A percentile compares a stretch with the other conserved stretches of the same genome.
Evolutionary conservation across 2,113 vertebrate species (phyloP).

Genomic region (Xerus inauris): DNA sequence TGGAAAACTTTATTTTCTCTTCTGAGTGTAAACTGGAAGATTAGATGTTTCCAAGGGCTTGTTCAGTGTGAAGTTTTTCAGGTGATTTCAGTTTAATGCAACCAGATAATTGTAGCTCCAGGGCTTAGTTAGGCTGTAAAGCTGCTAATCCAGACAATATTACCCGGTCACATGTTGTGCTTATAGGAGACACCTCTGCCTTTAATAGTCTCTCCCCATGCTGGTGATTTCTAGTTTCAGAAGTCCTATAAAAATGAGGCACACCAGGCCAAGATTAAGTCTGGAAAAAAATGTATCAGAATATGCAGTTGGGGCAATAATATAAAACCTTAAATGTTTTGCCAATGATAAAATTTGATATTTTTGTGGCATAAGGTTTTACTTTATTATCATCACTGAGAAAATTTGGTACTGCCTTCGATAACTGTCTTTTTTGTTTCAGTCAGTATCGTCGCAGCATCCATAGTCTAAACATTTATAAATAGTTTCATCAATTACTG

Average conservation of each 20-base stretch:
- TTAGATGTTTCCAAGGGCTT: constrained; percentile 81
- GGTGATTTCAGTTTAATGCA: constrained; percentile 88
- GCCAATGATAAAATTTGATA: neutral
- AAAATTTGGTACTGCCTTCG: neutral
- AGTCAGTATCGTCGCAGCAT: constrained; percentile 27
- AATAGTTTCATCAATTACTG: constrained; percentile 17
- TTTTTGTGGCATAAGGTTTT: neutral
- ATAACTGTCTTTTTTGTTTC: neutral
- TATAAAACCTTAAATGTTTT: constrained; percentile 42
- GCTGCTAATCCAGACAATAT: constrained; percentile 86
- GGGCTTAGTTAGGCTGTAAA: constrained; percentile 86
- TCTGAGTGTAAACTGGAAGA: constrained; percentile 78
- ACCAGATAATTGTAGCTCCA: constrained; percentile 87
- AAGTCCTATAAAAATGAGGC: constrained; percentile 78
- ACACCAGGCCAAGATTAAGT: constrained; percentile 60
- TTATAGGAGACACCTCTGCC: constrained; percentile 82
- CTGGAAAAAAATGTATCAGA: neutral
- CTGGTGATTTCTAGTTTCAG: constrained; percentile 61
- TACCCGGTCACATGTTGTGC: constrained; percentile 83
- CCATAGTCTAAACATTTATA: constrained; percentile 49
- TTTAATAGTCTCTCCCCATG: constrained; percentile 81
- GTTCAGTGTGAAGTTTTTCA: constrained; percentile 83
- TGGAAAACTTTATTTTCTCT: constrained; percentile 72
- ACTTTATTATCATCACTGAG: neutral
- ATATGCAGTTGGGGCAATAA: neutral